Evolutionary conservation across 1,140 invertebrate species (phyloP).

Genomic region (Matsumurasca onukii): DNA sequence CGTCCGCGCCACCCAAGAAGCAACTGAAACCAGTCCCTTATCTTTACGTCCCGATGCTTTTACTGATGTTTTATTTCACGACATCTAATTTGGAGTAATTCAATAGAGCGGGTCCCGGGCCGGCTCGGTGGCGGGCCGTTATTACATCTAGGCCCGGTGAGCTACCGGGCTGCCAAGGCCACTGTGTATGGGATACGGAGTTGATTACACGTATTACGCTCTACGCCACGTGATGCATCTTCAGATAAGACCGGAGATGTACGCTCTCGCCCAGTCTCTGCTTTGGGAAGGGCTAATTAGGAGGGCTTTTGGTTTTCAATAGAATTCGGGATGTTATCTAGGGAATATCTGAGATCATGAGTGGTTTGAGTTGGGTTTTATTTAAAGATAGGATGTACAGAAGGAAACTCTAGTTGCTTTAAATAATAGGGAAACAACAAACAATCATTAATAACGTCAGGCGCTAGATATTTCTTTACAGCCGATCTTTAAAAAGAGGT

Average conservation of each 20-base stretch:
- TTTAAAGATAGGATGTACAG: not conserved
- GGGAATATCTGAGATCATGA: not conserved
- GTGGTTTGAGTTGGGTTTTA: not conserved
- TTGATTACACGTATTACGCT: too few relatives aligned
- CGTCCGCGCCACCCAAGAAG: too few relatives aligned
- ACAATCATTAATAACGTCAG: too few relatives aligned
- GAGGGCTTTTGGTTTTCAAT: not conserved
- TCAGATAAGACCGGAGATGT: too few relatives aligned
- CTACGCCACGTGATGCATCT: too few relatives aligned
- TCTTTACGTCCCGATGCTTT: constrained; percentile 25
- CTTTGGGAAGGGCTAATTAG: not conserved
- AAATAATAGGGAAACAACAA: too few relatives aligned
- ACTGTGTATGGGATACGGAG: too few relatives aligned
- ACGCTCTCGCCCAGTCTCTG: not conserved
- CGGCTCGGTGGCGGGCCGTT: not conserved
- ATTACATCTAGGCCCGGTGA: not conserved
- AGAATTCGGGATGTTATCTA: too few relatives aligned
- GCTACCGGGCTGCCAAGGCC: not conserved
- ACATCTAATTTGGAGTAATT: constrained; percentile 27
- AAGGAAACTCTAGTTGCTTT: too few relatives aligned
- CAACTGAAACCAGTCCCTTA: not conserved
- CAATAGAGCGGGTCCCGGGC: constrained; percentile 11
- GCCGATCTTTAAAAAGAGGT: too few relatives aligned
- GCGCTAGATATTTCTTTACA: too few relatives aligned
- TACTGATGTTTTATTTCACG: constrained; percentile 27